Percentiles rank a stretch among this genome's conserved stretches.
Conservation (phyloP, 2,113 vertebrate genomes). For the Burhinus bistriatus region DNA sequence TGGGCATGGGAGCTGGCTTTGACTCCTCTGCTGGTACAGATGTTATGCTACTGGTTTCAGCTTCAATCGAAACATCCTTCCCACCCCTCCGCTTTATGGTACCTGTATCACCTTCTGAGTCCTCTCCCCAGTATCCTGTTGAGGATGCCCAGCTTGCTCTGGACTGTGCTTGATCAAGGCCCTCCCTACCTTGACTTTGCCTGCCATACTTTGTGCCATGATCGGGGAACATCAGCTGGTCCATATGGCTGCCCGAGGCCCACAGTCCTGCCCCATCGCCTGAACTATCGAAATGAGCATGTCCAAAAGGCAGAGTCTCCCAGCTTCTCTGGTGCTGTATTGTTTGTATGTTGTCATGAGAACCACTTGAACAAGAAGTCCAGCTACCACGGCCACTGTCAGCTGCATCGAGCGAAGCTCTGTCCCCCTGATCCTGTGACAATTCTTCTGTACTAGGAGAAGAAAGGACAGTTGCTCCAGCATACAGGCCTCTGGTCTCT, state of each 20-base stretch:
- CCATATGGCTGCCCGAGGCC: slow-evolving; percentile 77
- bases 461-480: slow-evolving; percentile 86
- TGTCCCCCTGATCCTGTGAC: slow-evolving; percentile 95
- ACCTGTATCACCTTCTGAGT: slow-evolving; percentile 95
- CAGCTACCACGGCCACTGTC: slow-evolving; percentile 98
- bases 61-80: slow-evolving; percentile 89
- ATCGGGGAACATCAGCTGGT: slow-evolving; percentile 77
- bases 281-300: slow-evolving; percentile 76
- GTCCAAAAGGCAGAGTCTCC: slow-evolving; percentile 89
- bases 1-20: slow-evolving; percentile 79
- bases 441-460: slow-evolving; percentile 96
- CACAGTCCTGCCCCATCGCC: slow-evolving; percentile 78
- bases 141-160: slow-evolving; percentile 95
- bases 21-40: slow-evolving; percentile 87
- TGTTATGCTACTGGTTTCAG: slow-evolving; percentile 87
- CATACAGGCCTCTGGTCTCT: slow-evolving; percentile 88
- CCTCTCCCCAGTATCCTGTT: slow-evolving; percentile 95
- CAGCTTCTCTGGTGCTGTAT: slow-evolving; percentile 96
- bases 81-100: slow-evolving; percentile 96
- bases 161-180: slow-evolving; percentile 87
- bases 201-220: slow-evolving; percentile 77
- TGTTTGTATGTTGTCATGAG: slow-evolving; percentile 97
- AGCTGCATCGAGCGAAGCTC: slow-evolving; percentile 92
- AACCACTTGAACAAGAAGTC: slow-evolving; percentile 97
- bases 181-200: slow-evolving; percentile 78